Evolutionary conservation across 2,888 invertebrate genomes (phyloP), one percentile per base, ranked within the genome.

Genomic region (Acleris emargana): DNA sequence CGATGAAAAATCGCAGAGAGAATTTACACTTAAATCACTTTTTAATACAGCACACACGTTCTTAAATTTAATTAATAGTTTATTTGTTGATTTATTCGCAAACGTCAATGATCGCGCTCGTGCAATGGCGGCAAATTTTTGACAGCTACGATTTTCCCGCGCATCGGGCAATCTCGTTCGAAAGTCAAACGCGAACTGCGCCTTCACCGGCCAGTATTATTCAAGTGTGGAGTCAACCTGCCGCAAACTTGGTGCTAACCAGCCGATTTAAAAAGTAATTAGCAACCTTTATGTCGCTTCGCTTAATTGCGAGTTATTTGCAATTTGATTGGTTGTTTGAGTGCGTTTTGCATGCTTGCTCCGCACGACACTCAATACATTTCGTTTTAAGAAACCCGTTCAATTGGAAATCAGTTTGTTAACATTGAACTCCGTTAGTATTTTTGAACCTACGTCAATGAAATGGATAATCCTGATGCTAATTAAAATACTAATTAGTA

Each of bases 101-200:
- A 59, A 55, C 54, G 53, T 57, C 43, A 63, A 67, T 69, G 62
- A 68, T 68, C 68, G 53, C 67, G 59, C 71, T 71, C 74, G 75
- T 71, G 73, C 63, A 64, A 71, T 71, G 71, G 69, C 77, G 79
- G 83, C 78, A 73, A 74, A 77, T 63, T 69, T 78, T 76, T 75
- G 74, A 76, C 73, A 72, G 71, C 25, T 70, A 58, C 55, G 58
- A 72, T 72, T 77, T 71, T 76, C 76, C 78, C 85, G 79, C 77
- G 78, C 82, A 75, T 74, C 79, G 74, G 76, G 71, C 80, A 75
- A 78, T 72, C 80, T 68, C 85, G 86, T 86, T 87, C 85, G 91
- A 90, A 88, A 90, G 91, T 86, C 89, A 86, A 87, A 86, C 88
- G 84, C 80, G 73, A 80, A 90, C 89, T 90, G 89, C 79, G 80